phyloP scores from a whole-genome alignment of 2,888 invertebrate species.

The Melinaea menophilus region DNA sequence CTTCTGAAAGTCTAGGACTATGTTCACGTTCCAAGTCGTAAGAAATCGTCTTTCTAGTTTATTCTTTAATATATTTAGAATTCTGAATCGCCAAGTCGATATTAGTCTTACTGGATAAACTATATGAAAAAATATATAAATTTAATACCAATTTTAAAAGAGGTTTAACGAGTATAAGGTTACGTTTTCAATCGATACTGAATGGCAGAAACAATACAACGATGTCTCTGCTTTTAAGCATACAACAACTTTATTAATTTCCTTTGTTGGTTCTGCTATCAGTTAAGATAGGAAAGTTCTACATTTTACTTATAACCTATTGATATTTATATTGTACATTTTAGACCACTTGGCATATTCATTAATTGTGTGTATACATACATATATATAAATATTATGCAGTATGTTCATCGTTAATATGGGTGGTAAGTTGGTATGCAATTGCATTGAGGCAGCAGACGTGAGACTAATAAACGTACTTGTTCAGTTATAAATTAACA shows the following conservation, averaged over 20 bases:
- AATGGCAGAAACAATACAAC: neutral
- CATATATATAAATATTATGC: neutral
- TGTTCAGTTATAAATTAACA: too few relatives aligned
- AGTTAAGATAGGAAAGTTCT: neutral
- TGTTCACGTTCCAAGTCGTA: too few relatives aligned
- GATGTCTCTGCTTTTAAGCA: constrained; percentile 5
- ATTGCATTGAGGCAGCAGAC: neutral
- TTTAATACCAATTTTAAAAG: neutral
- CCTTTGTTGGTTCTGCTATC: neutral
- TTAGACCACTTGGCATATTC: too few relatives aligned
- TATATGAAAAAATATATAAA: too few relatives aligned
- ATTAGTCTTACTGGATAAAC: too few relatives aligned
- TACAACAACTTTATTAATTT: constrained; percentile 2
- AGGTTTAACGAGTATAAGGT: neutral
- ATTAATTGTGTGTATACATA: too few relatives aligned
- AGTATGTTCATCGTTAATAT: neutral
- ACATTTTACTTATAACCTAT: neutral
- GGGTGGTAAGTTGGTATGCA: neutral
- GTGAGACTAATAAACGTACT: neutral
- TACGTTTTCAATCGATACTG: constrained; percentile 4
- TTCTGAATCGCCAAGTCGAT: too few relatives aligned
- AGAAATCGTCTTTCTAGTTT: too few relatives aligned
- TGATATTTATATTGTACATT: too few relatives aligned
- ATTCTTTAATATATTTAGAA: too few relatives aligned
- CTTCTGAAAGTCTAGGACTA: too few relatives aligned